A percentile compares a stretch with the other conserved stretches of the same genome.
phyloP scores from a whole-genome alignment of 2,113 vertebrate genomes.

The Anguilla rostrata region DNA sequence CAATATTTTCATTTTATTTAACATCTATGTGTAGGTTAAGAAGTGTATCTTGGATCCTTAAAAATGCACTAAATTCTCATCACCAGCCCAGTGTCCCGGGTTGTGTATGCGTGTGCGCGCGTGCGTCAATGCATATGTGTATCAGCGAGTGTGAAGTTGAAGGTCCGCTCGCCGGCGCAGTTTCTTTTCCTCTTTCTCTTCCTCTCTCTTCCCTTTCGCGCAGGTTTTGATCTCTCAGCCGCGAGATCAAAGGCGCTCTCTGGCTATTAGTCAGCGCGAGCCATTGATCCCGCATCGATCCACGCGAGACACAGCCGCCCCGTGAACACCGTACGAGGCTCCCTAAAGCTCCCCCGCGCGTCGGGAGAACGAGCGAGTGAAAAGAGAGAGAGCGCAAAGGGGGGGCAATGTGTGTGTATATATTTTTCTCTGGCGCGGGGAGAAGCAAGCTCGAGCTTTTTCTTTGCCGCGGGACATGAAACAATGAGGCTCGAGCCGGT shows the following conservation, averaged over 20 bases:
- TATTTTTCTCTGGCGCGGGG: slow-evolving; percentile 65
- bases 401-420: slow-evolving; percentile 51
- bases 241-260: slow-evolving; percentile 82
- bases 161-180: slow-evolving; percentile 67
- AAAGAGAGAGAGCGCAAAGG: slow-evolving; percentile 40
- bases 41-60: neutral
- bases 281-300: slow-evolving; percentile 83
- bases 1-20: neutral
- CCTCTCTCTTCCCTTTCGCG: slow-evolving; percentile 62
- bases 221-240: slow-evolving; percentile 80
- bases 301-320: slow-evolving; percentile 78
- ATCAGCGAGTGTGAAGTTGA: slow-evolving; percentile 36
- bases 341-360: slow-evolving; percentile 77
- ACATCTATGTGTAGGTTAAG: neutral
- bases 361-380: slow-evolving; percentile 56
- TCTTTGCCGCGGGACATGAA: slow-evolving; percentile 84
- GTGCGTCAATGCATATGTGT: slow-evolving; percentile 43
- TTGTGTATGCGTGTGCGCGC: slow-evolving; percentile 16
- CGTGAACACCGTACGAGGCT: slow-evolving; percentile 76
- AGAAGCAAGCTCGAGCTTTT: slow-evolving; percentile 76
- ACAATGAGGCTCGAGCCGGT: slow-evolving; percentile 84
- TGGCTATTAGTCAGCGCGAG: slow-evolving; percentile 83
- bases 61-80: slow-evolving; percentile 3
- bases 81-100: neutral
- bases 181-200: slow-evolving; percentile 60